Evolutionary conservation across 2,113 vertebrate genomes (phyloP).

Genomic region (Ceyx cyanopectus): DNA sequence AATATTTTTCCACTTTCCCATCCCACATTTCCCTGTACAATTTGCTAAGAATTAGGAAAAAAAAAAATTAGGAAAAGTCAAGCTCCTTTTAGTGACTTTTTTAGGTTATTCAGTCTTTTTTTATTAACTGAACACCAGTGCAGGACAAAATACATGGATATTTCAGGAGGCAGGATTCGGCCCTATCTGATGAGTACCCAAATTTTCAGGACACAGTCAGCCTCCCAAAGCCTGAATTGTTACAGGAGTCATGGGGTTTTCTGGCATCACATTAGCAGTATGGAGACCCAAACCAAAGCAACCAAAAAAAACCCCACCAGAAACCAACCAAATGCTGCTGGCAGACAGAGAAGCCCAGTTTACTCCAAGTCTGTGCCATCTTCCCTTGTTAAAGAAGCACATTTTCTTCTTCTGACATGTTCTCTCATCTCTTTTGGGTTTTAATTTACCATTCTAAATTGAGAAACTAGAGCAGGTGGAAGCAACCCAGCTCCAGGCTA

Average conservation of each 20-base stretch:
- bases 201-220: background rate
- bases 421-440: slow-evolving; percentile 47
- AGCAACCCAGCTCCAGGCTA: slow-evolving; percentile 74
- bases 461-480: slow-evolving; percentile 77
- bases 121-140: accelerated
- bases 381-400: background rate
- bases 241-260: background rate
- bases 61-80: background rate
- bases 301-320: background rate
- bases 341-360: background rate
- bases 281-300: background rate
- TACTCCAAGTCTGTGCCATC: background rate
- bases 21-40: accelerated
- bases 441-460: slow-evolving; percentile 75
- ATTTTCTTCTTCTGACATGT: background rate
- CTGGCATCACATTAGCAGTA: background rate
- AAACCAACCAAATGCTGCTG: background rate
- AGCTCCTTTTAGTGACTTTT: background rate
- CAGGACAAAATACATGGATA: accelerated
- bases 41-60: background rate
- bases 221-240: background rate
- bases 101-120: background rate
- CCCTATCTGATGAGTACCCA: background rate
- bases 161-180: background rate
- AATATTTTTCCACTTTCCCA: background rate